Base-by-base conservation (phyloP, 2,113 vertebrate genomes). In the Xiphophorus couchianus region DNA sequence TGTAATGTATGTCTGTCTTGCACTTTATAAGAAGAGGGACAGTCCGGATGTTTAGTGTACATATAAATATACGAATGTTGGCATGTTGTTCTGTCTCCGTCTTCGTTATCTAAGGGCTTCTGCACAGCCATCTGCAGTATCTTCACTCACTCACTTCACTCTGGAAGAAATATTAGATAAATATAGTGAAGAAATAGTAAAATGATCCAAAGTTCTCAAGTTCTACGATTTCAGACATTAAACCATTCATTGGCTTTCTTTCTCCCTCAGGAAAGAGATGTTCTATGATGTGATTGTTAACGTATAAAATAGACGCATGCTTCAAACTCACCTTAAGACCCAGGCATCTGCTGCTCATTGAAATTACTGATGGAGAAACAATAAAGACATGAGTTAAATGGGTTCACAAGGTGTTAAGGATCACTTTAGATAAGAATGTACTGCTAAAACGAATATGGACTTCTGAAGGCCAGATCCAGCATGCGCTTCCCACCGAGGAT, bases 81-180 rank as follows among this genome's bases (percentile, higher is more conserved):
- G 68, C 61, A 2, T 51, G 69, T 39, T 66, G 44, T 60, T 79
- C 58, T 60, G 51, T 83, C 39, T 33, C 12, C 27, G 39, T 77
- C 69, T 82, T 88, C 76, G 73, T 85, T 78, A 82, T 81, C 73
- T 85, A 88, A 85, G 89, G 77, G 48, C 31, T 62, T 75, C 70
- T 22, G 67, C 81, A 77, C 68, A 79, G 76, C 67, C 84, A 73
- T 5, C 69, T 29, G 51, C 12, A 1, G 42, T 42, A 70, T 68
- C 77, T 71, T 75, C 71, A 77, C 62, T 69, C 80, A 81, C 31
- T 31, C 88, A 58, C 35, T 74, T 69, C 77, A 78, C 31, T 84
- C 81, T 90, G 70, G n/a, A 67, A 80, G 42, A 81, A 69, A 77
- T 63, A 30, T 66, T 39, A 73, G 1, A 61, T n/a, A 74, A 12